Evolutionary conservation across 1,140 invertebrate species (phyloP), one percentile per base, ranked within the genome.

Genomic region (Drosophila kanapiae): DNA sequence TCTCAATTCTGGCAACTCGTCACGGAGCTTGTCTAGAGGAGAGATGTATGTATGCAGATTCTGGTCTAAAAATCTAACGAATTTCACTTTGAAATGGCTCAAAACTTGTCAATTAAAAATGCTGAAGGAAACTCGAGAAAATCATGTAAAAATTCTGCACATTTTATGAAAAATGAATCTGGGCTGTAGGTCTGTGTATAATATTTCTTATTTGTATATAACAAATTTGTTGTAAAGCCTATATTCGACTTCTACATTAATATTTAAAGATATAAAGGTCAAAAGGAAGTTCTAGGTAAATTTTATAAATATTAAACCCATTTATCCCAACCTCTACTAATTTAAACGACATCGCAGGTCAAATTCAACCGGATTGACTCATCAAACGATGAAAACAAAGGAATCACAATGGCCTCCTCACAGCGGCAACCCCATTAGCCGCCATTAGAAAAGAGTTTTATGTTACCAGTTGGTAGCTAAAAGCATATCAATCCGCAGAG

Each of bases 371-470:
- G 18, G 11, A 8, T 49, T 71, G 69, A 72, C 53, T 71, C 65
- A 49, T 60, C 45, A 31, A 37, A 31, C 18, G 16, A 61, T 38
- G 29, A 43, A 10, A 31, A 23, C 31, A 13, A 54, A 47, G 54
- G 16, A 37, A 40, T 37, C 62, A 35, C 63, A 23, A 37, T 45
- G 47, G 16, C 56, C 47, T 23, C 48, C n/a, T 23, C 23, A 37
- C 31, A 43, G 37, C 35, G 48, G 45, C n/a, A 54, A 65, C 38
- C 49, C 84, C 85, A 87, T 87, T 83, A 87, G 64, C 48, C 37
- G 40, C 80, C 60, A 87, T 87, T 87, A 84, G 61, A 59, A 43
- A 43, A 63, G 16, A 62, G 84, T 83, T 70, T 88, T 78, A 57
- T 83, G 77, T 87, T 87, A 80, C 84, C 65, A 74, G 64, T 75